Evolutionary conservation across 2,113 vertebrate species (phyloP).

Genomic region (cattle (Bos taurus)): ARS-UCD2.0 NC_037346.1:43619001-43619500

Average conservation of each 20-base stretch:
- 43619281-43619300: background rate
- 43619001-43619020: slow-evolving; percentile 91
- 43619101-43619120: slow-evolving; percentile 76
- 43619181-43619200: slow-evolving; percentile 32
- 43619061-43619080: slow-evolving; percentile 65
- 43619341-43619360: background rate
- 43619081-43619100: slow-evolving; percentile 54
- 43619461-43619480: background rate
- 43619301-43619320: background rate
- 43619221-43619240: background rate
- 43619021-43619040: slow-evolving; percentile 73
- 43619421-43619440: background rate
- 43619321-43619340: background rate
- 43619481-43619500: background rate
- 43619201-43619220: background rate
- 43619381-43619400: background rate
- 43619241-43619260: background rate
- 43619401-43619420: background rate
- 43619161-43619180: background rate
- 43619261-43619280: background rate
- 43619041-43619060: slow-evolving; percentile 77
- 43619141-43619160: background rate
- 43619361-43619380: background rate
- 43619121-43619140: slow-evolving; percentile 72
- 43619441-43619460: background rate